A percentile compares a stretch with the other conserved stretches of the same genome.
These are phyloP conservation scores for Tachypleus tridentatus DNA, from an alignment of 1,140 invertebrate genomes.

Conservation along the genomic window DNA sequence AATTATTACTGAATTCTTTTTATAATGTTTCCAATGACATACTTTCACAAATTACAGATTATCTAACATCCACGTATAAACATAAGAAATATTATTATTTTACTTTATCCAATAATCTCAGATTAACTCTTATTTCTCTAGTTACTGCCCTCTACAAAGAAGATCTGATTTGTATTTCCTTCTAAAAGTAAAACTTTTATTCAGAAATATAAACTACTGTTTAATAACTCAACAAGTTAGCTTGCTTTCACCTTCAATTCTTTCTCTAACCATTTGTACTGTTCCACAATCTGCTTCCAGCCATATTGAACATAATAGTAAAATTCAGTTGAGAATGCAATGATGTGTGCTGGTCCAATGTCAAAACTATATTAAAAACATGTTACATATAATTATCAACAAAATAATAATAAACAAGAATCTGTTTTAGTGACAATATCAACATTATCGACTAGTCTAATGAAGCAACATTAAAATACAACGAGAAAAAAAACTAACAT, in stretches of 20 bases:
- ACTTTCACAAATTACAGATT: too few relatives aligned
- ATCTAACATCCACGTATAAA: too few relatives aligned
- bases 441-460: slow-evolving; percentile 1
- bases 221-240: too few relatives aligned
- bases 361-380: slow-evolving; percentile 50
- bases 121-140: too few relatives aligned
- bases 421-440: slow-evolving; percentile 43
- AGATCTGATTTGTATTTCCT: too few relatives aligned
- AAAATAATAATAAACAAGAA: not conserved
- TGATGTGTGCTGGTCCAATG: slow-evolving; percentile 80
- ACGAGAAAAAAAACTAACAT: slow-evolving; percentile 1
- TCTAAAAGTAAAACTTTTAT: too few relatives aligned
- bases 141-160: too few relatives aligned
- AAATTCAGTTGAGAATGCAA: slow-evolving; percentile 83
- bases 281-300: slow-evolving; percentile 61
- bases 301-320: slow-evolving; percentile 89
- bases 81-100: too few relatives aligned
- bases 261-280: slow-evolving; percentile 77
- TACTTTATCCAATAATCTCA: too few relatives aligned
- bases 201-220: too few relatives aligned
- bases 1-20: too few relatives aligned
- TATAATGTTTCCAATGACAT: too few relatives aligned
- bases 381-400: not conserved
- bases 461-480: slow-evolving; percentile 4
- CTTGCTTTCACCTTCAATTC: slow-evolving; percentile 51